phyloP scores from a whole-genome alignment of 2,113 vertebrate genomes.

The Suricata suricatta region DNA sequence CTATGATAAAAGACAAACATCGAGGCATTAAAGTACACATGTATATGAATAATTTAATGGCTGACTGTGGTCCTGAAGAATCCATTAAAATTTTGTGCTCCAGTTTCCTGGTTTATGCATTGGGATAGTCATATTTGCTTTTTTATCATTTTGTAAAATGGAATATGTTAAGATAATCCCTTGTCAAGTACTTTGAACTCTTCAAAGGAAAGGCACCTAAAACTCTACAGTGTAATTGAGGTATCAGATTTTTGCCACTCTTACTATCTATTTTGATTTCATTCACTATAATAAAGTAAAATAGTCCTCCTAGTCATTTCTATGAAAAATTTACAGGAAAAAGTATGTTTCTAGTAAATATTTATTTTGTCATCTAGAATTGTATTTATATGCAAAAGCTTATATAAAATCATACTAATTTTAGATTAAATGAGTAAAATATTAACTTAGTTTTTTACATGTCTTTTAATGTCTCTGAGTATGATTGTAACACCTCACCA shows the following conservation, averaged over 20 bases:
- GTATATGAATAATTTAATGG: conserved; percentile 41
- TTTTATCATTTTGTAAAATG: background rate
- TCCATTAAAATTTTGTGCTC: conserved; percentile 1
- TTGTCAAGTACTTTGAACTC: conserved; percentile 31
- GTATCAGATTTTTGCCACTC: background rate
- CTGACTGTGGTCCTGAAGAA: background rate
- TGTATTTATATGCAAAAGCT: conserved; percentile 3
- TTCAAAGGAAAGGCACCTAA: conserved; percentile 8
- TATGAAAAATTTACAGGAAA: background rate
- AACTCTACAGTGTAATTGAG: background rate
- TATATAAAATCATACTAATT: background rate
- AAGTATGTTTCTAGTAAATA: background rate
- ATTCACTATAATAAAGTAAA: background rate
- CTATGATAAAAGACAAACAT: background rate
- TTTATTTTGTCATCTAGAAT: background rate
- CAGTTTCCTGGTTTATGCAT: background rate
- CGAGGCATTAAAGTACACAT: background rate
- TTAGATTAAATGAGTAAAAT: background rate
- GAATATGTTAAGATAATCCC: background rate
- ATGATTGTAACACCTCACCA: background rate
- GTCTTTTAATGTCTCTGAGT: conserved; percentile 27
- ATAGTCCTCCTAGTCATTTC: background rate
- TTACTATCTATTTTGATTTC: background rate
- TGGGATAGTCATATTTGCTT: background rate
- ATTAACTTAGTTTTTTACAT: conserved; percentile 18